These are phyloP conservation scores for Nephotettix cincticeps DNA, from an alignment of 1,140 invertebrate species.

Conservation along the genomic window DNA sequence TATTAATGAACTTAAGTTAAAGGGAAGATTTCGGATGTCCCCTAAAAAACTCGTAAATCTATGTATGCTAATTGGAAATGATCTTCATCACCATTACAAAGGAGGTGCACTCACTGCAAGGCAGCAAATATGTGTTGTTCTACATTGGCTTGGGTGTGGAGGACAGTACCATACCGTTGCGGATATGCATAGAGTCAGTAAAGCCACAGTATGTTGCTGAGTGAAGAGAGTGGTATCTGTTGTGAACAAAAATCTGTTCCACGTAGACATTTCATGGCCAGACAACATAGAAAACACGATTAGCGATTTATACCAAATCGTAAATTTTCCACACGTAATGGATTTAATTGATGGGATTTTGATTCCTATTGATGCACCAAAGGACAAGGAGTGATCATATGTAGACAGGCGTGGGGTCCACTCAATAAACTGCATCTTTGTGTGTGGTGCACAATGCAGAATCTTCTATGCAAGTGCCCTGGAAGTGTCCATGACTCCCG, in stretches of 20 bases:
- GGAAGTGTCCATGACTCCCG: constrained; percentile 30
- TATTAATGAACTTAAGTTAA: neutral
- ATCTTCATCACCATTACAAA: neutral
- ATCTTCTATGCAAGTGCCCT: constrained; percentile 29
- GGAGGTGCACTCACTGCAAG: neutral
- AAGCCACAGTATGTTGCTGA: constrained; percentile 36
- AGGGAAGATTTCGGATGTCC: neutral
- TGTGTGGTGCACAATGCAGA: neutral
- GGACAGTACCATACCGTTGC: constrained; percentile 33
- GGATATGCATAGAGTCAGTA: constrained; percentile 37
- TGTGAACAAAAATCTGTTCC: constrained; percentile 32
- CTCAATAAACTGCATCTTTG: constrained; percentile 13
- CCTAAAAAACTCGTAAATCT: neutral
- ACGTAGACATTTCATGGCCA: constrained; percentile 33
- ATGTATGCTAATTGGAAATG: neutral
- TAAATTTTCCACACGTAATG: neutral
- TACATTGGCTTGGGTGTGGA: constrained; percentile 39
- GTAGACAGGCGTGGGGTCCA: constrained; percentile 13
- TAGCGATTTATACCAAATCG: constrained; percentile 24
- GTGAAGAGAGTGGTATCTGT: constrained; percentile 28
- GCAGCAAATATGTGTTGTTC: neutral
- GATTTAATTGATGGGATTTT: constrained; percentile 5
- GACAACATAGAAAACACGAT: constrained; percentile 19
- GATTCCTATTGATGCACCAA: neutral
- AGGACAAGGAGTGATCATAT: neutral